These are phyloP conservation scores for Scaptodrosophila latifasciaeformis DNA, from an alignment of 2,888 invertebrate genomes.

Conservation along the genomic window DNA sequence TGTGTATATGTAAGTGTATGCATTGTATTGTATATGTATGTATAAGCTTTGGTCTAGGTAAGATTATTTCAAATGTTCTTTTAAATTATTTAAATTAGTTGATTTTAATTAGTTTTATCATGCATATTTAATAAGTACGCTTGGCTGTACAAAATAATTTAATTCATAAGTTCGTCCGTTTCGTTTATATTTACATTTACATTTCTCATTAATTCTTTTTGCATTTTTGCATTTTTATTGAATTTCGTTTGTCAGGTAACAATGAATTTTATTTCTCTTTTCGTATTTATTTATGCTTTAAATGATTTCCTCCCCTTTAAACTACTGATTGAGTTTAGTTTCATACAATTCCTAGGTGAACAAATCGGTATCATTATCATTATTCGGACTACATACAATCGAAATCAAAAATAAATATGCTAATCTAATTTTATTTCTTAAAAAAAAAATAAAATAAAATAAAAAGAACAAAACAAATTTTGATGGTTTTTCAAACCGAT, in stretches of 20 bases:
- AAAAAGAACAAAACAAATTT: too few relatives aligned
- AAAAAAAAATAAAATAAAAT: too few relatives aligned
- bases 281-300: too few relatives aligned
- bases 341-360: too few relatives aligned
- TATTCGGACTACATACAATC: too few relatives aligned
- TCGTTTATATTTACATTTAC: slow-evolving; percentile 11
- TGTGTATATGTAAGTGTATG: neutral
- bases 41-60: slow-evolving; percentile 64
- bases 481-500: slow-evolving; percentile 58
- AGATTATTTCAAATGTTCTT: slow-evolving; percentile 36
- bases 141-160: slow-evolving; percentile 17
- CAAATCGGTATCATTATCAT: too few relatives aligned
- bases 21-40: slow-evolving; percentile 39
- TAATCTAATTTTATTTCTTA: slow-evolving; percentile 37
- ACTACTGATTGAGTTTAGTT: too few relatives aligned
- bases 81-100: slow-evolving; percentile 40
- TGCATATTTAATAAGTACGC: slow-evolving; percentile 14
- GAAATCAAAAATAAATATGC: slow-evolving; percentile 62
- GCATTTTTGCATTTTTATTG: neutral
- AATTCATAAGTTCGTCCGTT: neutral
- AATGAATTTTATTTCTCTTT: slow-evolving; percentile 12
- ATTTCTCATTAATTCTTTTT: neutral
- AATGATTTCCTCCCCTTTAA: too few relatives aligned
- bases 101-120: too few relatives aligned
- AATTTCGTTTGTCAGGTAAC: slow-evolving; percentile 33